Conservation (phyloP, 2,888 invertebrate genomes). For the Agrenia bidenticulata region DNA sequence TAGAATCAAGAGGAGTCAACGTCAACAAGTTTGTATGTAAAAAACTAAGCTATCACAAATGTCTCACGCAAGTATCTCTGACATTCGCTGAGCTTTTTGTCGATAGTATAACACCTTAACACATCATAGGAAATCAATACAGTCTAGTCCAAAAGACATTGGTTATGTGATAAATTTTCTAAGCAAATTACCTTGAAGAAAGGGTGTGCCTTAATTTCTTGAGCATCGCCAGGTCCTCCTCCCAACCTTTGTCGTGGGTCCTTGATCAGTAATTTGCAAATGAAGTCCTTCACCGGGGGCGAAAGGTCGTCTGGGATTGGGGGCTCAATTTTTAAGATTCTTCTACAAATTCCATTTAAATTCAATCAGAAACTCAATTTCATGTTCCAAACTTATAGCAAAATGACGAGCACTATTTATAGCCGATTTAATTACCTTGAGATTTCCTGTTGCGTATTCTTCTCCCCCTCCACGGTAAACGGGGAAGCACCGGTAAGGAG, state of each 20-base stretch:
- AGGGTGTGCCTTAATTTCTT: constrained; percentile 83
- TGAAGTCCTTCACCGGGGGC: constrained; percentile 72
- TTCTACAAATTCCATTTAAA: constrained; percentile 57
- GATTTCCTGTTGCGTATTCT: constrained; percentile 91
- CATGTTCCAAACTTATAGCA: neutral
- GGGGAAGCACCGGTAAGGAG: constrained; percentile 95
- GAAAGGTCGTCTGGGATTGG: constrained; percentile 84
- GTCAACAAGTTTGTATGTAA: no score
- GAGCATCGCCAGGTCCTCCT: constrained; percentile 79
- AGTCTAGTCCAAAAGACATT: no score
- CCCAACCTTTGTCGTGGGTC: constrained; percentile 85
- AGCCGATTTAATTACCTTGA: constrained; percentile 62
- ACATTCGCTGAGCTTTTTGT: no score
- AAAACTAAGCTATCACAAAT: no score
- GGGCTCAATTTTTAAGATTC: constrained; percentile 85
- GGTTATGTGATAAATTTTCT: neutral
- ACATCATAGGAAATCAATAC: no score
- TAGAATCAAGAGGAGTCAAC: no score
- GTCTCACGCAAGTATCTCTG: no score
- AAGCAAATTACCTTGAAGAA: constrained; percentile 72
- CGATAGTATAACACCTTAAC: no score
- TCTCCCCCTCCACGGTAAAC: constrained; percentile 92
- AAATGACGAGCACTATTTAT: constrained; percentile 4
- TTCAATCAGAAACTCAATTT: constrained; percentile 3
- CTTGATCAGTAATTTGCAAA: constrained; percentile 79